Evolutionary conservation across 2,888 invertebrate genomes (phyloP).

Genomic region (Gari tellinella): DNA sequence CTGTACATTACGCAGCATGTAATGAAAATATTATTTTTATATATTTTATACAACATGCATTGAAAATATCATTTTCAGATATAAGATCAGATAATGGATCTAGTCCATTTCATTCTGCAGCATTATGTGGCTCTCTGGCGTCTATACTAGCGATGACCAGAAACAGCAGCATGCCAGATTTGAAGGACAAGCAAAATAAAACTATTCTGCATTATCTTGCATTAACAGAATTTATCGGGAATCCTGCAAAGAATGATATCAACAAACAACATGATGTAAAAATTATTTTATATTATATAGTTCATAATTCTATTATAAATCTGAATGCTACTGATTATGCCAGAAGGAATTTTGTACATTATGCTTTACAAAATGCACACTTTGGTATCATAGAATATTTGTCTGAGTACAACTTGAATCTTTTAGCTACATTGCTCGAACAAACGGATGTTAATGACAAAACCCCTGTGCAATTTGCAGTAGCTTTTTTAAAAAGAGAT

Average conservation of each 20-base stretch:
- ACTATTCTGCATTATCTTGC: conserved; percentile 9
- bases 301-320: too few relatives aligned
- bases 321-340: not conserved
- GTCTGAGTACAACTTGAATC: not conserved
- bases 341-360: conserved; percentile 9
- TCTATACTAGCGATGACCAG: not conserved
- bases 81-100: conserved; percentile 10
- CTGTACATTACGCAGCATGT: conserved; percentile 12
- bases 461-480: not conserved
- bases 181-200: not conserved
- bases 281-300: too few relatives aligned
- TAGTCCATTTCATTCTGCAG: conserved; percentile 14
- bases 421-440: not conserved
- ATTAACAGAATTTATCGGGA: not conserved
- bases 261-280: too few relatives aligned
- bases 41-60: not conserved
- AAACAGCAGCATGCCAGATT: not conserved
- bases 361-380: conserved; percentile 4
- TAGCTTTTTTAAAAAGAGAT: not conserved
- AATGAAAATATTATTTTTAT: not conserved
- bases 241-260: too few relatives aligned
- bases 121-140: not conserved
- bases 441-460: not conserved
- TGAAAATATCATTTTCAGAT: not conserved
- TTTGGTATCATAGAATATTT: not conserved